Base-by-base conservation (phyloP, 1,140 invertebrate species). In the Choristoneura fumiferana region DNA sequence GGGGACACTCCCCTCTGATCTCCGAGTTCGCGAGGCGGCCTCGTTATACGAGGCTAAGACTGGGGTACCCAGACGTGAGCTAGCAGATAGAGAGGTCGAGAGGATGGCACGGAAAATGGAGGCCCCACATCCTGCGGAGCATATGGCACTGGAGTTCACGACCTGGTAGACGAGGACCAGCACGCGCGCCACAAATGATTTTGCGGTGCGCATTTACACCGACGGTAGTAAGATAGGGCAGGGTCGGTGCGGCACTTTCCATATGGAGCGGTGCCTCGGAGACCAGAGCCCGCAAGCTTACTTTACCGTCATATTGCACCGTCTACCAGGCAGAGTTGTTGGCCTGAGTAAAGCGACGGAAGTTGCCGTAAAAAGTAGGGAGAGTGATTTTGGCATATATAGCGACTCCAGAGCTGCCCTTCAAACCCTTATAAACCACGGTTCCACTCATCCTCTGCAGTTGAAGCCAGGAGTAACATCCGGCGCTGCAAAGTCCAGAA, bases 321-420 rank as follows among this genome's bases (percentile, higher is more conserved):
- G 71, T 69, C 15, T 69, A 60, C 55, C 71, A 73, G 43, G 67
- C 71, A 1, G 71, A 73, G 40, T 38, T 72, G 1, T 9, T 62
- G 8, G 67, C 62, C 17, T 69, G 33, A 9, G 17, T 0, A 33
- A 39, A 52, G 67, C 63, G 0, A 53, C 60, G 0, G 14, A 13
- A n/a, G n/a, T 29, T 3, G 36, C 57, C 4, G 6, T 59, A 0
- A 37, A 35, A 17, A 9, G 18, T 1, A 9, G 0, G 0, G 52
- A 13, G 13, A 12, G 0, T 0, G 37, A n/a, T 10, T 55, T 58
- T 36, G 52, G 17, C 4, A 60, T 71, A 14, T 62, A 58, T 22
- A 58, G 62, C 13, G 69, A 72, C 63, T 70, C 69, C 0, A 62
- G 22, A 22, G 53, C 69, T 8, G 61, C 69, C 0, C 57, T 75